phyloP scores from a whole-genome alignment of 2,113 vertebrate genomes.

The Rhinolophus ferrumequinum region DNA sequence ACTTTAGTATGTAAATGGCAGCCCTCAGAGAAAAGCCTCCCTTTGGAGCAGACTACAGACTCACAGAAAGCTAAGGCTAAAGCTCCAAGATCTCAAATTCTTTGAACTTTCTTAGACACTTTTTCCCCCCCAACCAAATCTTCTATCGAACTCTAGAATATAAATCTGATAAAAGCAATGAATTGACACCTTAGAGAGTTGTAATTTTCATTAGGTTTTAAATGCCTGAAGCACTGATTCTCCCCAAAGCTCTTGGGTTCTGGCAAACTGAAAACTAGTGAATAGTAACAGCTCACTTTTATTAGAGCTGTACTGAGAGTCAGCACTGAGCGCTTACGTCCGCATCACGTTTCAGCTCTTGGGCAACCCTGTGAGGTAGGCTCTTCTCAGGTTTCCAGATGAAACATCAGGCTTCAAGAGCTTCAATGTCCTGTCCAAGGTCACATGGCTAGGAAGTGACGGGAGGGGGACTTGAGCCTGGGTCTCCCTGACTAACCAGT shows the following conservation, averaged over 20 bases:
- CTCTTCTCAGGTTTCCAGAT: neutral
- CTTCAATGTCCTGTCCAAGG: neutral
- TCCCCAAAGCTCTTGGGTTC: neutral
- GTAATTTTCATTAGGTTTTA: conserved; percentile 24
- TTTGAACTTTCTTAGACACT: conserved; percentile 12
- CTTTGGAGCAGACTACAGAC: neutral
- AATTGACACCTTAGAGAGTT: neutral
- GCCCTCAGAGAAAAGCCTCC: neutral
- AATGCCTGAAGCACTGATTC: neutral
- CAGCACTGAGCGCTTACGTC: neutral
- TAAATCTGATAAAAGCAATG: conserved; percentile 23
- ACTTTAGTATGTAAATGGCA: neutral
- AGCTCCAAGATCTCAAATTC: neutral
- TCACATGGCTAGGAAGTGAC: neutral
- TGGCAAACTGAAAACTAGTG: neutral
- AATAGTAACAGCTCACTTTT: neutral
- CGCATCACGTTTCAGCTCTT: neutral
- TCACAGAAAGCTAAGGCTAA: neutral
- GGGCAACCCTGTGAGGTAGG: neutral
- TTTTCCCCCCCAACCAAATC: neutral
- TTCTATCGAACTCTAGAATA: neutral
- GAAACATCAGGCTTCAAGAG: neutral
- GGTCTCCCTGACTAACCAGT: neutral
- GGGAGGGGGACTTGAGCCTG: neutral
- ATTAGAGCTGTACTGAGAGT: neutral